Conservation (phyloP, 2,797 vertebrate species). For the Malurus leucopterus region DNA sequence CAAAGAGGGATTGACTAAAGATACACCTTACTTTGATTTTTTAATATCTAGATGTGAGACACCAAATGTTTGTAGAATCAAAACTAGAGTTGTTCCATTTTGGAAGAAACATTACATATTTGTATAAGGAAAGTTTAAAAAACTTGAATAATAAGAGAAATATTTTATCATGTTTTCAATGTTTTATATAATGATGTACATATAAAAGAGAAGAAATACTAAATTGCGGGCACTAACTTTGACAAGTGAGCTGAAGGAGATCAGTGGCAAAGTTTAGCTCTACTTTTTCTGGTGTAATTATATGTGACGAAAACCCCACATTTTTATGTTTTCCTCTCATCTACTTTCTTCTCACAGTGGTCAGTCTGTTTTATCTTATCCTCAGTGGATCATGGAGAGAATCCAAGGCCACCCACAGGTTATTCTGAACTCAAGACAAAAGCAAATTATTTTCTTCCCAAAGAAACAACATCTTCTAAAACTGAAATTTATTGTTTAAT, state of each 20-base stretch:
- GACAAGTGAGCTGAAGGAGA: background rate
- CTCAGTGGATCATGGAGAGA: slow-evolving; percentile 20
- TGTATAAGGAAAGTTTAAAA: background rate
- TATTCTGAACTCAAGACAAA: background rate
- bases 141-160: background rate
- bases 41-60: background rate
- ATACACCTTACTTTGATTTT: background rate
- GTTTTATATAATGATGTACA: background rate
- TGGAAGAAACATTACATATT: background rate
- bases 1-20: background rate
- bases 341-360: background rate
- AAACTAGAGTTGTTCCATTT: background rate
- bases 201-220: background rate
- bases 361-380: background rate
- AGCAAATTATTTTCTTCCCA: background rate
- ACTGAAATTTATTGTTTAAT: background rate
- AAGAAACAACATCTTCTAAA: background rate
- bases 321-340: background rate
- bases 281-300: background rate
- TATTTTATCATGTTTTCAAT: background rate
- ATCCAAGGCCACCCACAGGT: slow-evolving; percentile 60
- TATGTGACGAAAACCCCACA: background rate
- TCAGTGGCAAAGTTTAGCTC: background rate
- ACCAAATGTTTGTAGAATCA: background rate
- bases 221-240: background rate